phyloP scores from a whole-genome alignment of 2,113 vertebrate species.

The Zapus hudsonius region DNA sequence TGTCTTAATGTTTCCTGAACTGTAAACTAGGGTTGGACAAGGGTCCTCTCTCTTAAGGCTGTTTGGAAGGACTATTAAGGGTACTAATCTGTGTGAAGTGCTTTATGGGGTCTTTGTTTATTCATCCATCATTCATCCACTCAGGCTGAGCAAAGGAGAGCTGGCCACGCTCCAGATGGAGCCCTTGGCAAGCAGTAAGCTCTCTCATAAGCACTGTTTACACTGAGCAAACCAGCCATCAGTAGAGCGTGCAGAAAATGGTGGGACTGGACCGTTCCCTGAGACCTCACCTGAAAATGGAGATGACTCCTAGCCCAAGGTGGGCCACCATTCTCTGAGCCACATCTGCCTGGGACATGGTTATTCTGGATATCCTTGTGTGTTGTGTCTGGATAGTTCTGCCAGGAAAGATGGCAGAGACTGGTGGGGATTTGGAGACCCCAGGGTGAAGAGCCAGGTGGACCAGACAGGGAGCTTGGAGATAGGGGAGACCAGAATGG shows the following conservation, averaged over 20 bases:
- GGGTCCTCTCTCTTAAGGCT: background rate
- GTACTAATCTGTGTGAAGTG: background rate
- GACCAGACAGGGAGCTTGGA: background rate
- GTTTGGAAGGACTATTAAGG: background rate
- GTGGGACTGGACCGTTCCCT: too few species aligned
- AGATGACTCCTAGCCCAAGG: background rate
- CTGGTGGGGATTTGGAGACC: background rate
- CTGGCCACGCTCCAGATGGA: background rate
- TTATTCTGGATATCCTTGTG: background rate
- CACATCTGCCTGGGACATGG: background rate
- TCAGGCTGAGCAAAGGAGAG: background rate
- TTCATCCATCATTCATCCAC: background rate
- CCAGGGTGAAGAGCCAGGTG: background rate
- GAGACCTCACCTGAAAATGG: accelerated
- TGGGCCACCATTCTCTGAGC: background rate
- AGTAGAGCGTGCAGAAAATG: accelerated
- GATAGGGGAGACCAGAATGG: accelerated
- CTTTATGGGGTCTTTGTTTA: background rate
- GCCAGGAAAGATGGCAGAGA: background rate
- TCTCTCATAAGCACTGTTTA: background rate
- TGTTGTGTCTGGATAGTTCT: accelerated
- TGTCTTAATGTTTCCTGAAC: background rate
- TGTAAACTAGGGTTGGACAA: background rate
- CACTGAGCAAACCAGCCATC: accelerated
- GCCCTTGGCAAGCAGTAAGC: background rate